These are phyloP conservation scores for Dermochelys coriacea DNA, from an alignment of 2,797 vertebrate species.

Conservation along the genomic window DNA sequence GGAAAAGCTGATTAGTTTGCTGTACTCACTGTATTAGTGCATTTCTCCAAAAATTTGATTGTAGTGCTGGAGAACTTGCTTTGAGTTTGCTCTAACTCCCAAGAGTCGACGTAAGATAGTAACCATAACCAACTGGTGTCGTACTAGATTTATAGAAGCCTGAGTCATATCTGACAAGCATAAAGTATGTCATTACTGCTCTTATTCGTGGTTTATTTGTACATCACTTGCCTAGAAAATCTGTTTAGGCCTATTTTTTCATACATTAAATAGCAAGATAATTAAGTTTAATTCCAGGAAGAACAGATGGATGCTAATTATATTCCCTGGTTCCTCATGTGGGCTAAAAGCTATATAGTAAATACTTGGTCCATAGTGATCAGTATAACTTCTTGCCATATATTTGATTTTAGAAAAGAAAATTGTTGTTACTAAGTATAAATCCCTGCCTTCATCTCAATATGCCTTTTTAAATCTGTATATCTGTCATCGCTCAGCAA, in stretches of 20 bases:
- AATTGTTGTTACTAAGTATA: background rate
- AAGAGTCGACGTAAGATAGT: background rate
- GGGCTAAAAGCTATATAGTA: background rate
- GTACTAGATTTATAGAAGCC: background rate
- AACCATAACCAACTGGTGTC: background rate
- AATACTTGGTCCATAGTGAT: background rate
- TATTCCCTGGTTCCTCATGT: background rate
- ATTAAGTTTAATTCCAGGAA: background rate
- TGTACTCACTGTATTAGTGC: background rate
- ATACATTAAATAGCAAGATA: background rate
- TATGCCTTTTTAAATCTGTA: background rate
- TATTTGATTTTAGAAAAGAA: background rate
- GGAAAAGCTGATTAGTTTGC: background rate
- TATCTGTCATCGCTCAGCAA: background rate
- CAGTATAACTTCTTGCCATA: background rate
- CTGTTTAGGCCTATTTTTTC: background rate
- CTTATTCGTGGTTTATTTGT: background rate
- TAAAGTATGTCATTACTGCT: background rate
- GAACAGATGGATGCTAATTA: background rate
- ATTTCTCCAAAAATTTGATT: background rate
- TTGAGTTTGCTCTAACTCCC: background rate
- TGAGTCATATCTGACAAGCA: background rate
- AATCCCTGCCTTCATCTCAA: background rate
- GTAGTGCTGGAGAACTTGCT: background rate
- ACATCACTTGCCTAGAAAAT: background rate